These are phyloP conservation scores for Platygyra sinensis DNA, from an alignment of 64 coral and sea anemone species.

Conservation along the genomic window DNA sequence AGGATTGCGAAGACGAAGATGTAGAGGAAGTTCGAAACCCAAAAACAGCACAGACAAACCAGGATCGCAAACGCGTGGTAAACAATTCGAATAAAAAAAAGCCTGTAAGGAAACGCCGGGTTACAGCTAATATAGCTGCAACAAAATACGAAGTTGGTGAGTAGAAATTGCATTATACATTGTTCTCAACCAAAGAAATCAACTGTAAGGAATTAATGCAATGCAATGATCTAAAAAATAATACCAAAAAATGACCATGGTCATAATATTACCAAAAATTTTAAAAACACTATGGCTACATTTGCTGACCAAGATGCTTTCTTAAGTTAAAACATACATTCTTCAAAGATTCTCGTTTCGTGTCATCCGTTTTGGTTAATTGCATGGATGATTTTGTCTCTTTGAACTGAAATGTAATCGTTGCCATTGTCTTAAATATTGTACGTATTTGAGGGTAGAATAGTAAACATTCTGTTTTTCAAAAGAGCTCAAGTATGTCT, in stretches of 20 bases:
- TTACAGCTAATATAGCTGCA: constrained; percentile 57
- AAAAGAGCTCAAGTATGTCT: background rate
- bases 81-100: constrained; percentile 15
- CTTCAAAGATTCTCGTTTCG: background rate
- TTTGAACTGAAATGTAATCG: background rate
- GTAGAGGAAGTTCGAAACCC: background rate
- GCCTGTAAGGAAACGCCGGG: constrained; percentile 17
- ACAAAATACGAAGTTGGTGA: constrained; percentile 72
- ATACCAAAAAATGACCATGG: too few relatives aligned
- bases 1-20: constrained; percentile 7
- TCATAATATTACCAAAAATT: background rate
- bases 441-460: background rate
- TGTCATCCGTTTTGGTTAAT: background rate
- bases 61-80: background rate
- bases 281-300: too few relatives aligned
- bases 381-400: background rate
- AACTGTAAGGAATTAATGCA: background rate
- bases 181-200: too few relatives aligned
- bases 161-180: background rate
- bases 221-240: too few relatives aligned
- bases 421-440: background rate
- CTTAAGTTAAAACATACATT: background rate
- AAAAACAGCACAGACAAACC: background rate
- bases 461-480: background rate
- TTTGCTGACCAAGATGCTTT: too few relatives aligned